These are phyloP conservation scores for Cynoglossus semilaevis DNA, from an alignment of 2,113 vertebrate genomes.

Conservation along the genomic window DNA sequence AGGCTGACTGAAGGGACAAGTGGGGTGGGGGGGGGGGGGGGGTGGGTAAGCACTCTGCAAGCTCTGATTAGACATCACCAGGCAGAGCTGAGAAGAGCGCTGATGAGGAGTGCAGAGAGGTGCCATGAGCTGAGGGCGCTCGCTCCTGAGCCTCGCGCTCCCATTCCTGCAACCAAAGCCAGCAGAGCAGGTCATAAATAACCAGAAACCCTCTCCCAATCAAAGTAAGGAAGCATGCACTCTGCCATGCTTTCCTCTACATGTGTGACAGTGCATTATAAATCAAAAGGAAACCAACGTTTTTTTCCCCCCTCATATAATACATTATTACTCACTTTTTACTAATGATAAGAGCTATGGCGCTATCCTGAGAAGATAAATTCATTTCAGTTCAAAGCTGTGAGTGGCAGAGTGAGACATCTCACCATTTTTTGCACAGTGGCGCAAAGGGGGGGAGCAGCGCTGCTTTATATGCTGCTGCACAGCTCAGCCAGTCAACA, in stretches of 20 bases:
- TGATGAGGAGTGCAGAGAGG: conserved; percentile 66
- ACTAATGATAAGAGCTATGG: conserved; percentile 54
- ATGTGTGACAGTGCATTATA: conserved; percentile 49
- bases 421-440: conserved; percentile 54
- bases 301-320: neutral
- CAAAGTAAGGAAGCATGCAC: conserved; percentile 27
- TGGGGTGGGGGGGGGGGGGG: conserved; percentile 17
- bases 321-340: conserved; percentile 62
- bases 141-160: conserved; percentile 83
- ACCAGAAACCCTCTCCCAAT: conserved; percentile 14
- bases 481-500: conserved; percentile 70
- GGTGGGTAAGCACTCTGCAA: conserved; percentile 4
- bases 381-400: conserved; percentile 53
- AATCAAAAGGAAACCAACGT: conserved; percentile 48
- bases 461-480: conserved; percentile 69
- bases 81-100: conserved; percentile 58
- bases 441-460: conserved; percentile 40
- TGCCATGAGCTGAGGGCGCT: conserved; percentile 46
- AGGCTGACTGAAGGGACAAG: conserved; percentile 42
- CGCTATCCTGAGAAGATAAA: conserved; percentile 53
- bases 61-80: conserved; percentile 65
- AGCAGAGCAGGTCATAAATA: conserved; percentile 31
- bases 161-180: conserved; percentile 80
- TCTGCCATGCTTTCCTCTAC: conserved; percentile 14
- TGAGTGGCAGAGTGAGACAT: conserved; percentile 39